These are phyloP conservation scores for Cossypha heuglini DNA, from an alignment of 2,797 vertebrate species.

Conservation along the genomic window DNA sequence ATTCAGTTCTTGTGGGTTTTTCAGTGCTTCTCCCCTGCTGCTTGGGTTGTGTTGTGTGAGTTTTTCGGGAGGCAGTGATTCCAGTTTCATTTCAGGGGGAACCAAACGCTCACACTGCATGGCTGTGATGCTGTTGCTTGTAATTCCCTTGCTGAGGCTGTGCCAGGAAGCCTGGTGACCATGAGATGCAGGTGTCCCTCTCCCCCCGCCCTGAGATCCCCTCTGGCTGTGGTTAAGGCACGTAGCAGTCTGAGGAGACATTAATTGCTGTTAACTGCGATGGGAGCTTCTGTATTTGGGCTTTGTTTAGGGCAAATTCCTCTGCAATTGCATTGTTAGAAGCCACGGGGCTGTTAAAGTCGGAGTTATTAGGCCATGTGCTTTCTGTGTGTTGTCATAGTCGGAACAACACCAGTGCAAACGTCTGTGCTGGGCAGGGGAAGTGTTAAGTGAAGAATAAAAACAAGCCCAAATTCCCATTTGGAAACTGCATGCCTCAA, in stretches of 20 bases:
- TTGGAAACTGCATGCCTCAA: slow-evolving; percentile 62
- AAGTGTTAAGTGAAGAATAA: slow-evolving; percentile 61
- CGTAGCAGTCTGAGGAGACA: slow-evolving; percentile 15
- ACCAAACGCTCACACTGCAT: background rate
- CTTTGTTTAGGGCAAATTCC: slow-evolving; percentile 54
- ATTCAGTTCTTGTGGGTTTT: slow-evolving; percentile 50
- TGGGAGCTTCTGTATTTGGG: background rate
- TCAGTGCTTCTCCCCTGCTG: background rate
- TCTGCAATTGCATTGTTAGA: slow-evolving; percentile 53
- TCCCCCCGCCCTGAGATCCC: background rate
- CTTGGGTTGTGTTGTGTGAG: background rate
- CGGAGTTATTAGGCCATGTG: slow-evolving; percentile 51
- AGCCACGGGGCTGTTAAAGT: slow-evolving; percentile 44
- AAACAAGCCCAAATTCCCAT: slow-evolving; percentile 57
- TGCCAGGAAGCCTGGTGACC: background rate
- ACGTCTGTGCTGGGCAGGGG: slow-evolving; percentile 1
- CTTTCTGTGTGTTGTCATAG: slow-evolving; percentile 46
- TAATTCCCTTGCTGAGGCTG: background rate
- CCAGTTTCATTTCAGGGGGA: background rate
- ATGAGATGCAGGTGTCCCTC: background rate
- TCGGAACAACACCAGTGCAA: slow-evolving; percentile 4
- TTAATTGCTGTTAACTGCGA: slow-evolving; percentile 18
- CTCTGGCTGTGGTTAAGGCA: background rate
- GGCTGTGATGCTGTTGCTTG: background rate
- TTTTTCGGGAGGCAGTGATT: background rate